phyloP scores from a whole-genome alignment of 1,140 invertebrate genomes.

The Drosophila tani region DNA sequence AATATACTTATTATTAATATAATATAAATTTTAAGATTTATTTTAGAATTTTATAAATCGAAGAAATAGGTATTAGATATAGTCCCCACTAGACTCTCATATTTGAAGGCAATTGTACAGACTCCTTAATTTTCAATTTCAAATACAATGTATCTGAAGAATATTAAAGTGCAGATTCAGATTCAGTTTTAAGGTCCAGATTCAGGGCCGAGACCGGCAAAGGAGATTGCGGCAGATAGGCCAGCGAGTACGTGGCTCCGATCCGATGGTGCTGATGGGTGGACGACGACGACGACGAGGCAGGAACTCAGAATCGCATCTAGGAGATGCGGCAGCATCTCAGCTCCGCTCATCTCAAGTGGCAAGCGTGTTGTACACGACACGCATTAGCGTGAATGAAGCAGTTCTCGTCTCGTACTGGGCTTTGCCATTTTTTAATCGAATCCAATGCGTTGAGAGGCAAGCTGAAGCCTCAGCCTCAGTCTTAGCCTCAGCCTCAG shows the following conservation, averaged over 20 bases:
- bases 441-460: constrained; percentile 62
- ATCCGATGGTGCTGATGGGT: constrained; percentile 43
- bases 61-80: neutral
- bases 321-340: constrained; percentile 35
- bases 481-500: neutral
- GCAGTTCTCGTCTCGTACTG: constrained; percentile 69
- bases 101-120: neutral
- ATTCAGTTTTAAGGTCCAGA: constrained; percentile 9
- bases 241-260: constrained; percentile 57
- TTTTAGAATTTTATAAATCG: too few relatives aligned
- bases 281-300: neutral
- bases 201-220: constrained; percentile 6
- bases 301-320: constrained; percentile 8
- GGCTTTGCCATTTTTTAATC: constrained; percentile 66
- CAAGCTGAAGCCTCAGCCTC: constrained; percentile 1
- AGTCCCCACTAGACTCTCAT: too few relatives aligned
- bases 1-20: neutral
- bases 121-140: neutral
- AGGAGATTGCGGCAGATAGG: constrained; percentile 64
- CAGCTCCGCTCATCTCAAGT: constrained; percentile 56
- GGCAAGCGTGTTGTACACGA: constrained; percentile 81
- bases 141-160: neutral
- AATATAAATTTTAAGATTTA: neutral
- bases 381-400: constrained; percentile 84
- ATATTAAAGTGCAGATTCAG: constrained; percentile 26